These are phyloP conservation scores for Nomada hirtipes DNA, from an alignment of 2,888 invertebrate species.

Conservation along the genomic window DNA sequence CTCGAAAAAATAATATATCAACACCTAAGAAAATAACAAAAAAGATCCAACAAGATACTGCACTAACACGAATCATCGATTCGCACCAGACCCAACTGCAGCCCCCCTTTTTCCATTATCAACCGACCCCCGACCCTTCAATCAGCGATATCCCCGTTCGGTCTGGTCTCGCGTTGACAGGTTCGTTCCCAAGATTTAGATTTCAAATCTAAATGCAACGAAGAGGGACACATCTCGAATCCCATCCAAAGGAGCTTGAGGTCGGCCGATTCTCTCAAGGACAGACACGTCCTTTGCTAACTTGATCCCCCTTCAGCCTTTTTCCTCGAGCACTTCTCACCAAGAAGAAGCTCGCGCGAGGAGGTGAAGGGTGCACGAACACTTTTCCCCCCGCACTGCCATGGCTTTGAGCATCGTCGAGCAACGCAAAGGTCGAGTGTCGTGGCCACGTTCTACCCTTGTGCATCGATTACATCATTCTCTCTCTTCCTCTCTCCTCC, in stretches of 20 bases:
- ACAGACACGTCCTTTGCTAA: slow-evolving; percentile 62
- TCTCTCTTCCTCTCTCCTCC: slow-evolving; percentile 28
- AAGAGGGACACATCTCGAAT: slow-evolving; percentile 11
- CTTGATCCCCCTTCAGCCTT: slow-evolving; percentile 57
- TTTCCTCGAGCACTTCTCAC: slow-evolving; percentile 48
- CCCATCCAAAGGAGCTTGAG: slow-evolving; percentile 22
- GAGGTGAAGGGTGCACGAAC: slow-evolving; percentile 6
- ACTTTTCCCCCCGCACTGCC: slow-evolving; percentile 31
- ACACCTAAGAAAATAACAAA: too few species aligned
- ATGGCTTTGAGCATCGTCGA: slow-evolving; percentile 54
- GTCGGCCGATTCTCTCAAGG: slow-evolving; percentile 60
- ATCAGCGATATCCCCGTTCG: too few species aligned
- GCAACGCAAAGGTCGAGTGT: slow-evolving; percentile 66
- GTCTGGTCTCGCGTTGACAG: too few species aligned
- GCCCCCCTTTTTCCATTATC: too few species aligned
- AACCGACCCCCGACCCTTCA: too few species aligned
- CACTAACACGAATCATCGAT: too few species aligned
- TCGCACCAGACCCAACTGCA: too few species aligned
- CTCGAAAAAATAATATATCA: too few species aligned
- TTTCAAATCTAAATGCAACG: not conserved
- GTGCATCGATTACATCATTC: slow-evolving; percentile 66
- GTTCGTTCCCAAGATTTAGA: not conserved
- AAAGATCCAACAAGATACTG: too few species aligned
- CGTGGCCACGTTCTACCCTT: slow-evolving; percentile 62
- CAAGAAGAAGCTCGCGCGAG: slow-evolving; percentile 9